Evolutionary conservation across 2,797 vertebrate genomes (phyloP).

Genomic region (Pangasius djambal): DNA sequence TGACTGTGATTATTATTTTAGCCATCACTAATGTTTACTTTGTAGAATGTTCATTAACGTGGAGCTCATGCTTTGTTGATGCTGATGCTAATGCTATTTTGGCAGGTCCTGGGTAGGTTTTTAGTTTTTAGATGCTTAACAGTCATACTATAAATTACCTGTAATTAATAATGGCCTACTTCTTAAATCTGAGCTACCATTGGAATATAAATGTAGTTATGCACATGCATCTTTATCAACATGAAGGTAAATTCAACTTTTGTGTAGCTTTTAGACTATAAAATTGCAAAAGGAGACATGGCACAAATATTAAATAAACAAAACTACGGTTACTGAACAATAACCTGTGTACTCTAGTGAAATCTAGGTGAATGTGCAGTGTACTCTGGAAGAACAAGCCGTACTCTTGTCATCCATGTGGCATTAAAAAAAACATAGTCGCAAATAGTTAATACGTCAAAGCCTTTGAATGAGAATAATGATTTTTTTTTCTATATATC

Average conservation of each 20-base stretch:
- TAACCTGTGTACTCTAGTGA: neutral
- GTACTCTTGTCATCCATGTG: too few species aligned
- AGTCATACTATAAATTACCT: neutral
- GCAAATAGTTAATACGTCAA: neutral
- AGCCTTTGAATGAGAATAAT: neutral
- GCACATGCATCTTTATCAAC: neutral
- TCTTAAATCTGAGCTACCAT: neutral
- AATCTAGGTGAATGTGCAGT: neutral
- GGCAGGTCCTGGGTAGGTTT: neutral
- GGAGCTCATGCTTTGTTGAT: neutral
- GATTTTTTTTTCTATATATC: too few species aligned
- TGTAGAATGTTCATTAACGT: neutral
- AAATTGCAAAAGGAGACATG: neutral
- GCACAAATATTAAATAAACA: neutral
- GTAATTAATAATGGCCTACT: neutral
- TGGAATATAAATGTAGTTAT: neutral
- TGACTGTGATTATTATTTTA: neutral
- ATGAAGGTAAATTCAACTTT: neutral
- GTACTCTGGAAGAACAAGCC: too few species aligned
- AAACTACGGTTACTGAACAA: neutral
- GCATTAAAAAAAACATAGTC: neutral
- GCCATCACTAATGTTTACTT: neutral
- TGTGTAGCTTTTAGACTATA: neutral
- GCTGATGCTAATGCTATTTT: neutral
- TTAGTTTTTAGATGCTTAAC: neutral